phyloP scores from a whole-genome alignment of 2,888 invertebrate species.

The Seladonia tumulorum region DNA sequence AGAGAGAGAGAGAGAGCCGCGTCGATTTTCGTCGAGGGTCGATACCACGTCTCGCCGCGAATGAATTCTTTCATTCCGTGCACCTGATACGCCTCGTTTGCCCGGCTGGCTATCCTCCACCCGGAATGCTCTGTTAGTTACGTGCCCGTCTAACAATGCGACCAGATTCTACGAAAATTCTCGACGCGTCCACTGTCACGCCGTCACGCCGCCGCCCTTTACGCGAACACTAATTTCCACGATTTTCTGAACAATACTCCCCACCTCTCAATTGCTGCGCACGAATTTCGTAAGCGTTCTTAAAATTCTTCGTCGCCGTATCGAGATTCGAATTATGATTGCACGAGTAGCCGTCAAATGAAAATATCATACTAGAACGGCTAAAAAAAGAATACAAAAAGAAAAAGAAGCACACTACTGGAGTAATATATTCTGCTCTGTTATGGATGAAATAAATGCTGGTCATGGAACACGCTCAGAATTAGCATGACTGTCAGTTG shows the following conservation, averaged over 20 bases:
- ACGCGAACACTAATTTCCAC: not conserved
- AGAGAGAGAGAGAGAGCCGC: not conserved
- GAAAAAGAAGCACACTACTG: not conserved
- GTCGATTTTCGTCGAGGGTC: constrained; percentile 42
- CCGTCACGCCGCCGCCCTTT: not conserved
- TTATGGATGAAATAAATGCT: not conserved
- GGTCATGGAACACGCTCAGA: not conserved
- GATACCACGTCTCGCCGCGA: constrained; percentile 21
- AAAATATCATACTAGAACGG: not conserved
- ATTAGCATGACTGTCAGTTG: not conserved
- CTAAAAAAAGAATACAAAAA: not conserved
- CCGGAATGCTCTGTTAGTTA: constrained; percentile 7
- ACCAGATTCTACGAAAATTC: constrained; percentile 6
- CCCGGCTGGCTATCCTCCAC: not conserved
- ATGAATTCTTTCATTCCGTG: constrained; percentile 3
- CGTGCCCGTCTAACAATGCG: constrained; percentile 1
- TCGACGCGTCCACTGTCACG: constrained; percentile 1
- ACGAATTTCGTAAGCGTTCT: not conserved
- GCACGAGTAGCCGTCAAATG: not conserved
- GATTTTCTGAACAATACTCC: not conserved
- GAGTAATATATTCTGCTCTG: not conserved
- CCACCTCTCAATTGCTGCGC: not conserved
- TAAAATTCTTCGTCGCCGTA: not conserved
- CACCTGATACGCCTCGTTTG: constrained; percentile 26
- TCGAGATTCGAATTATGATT: not conserved